Base-by-base conservation (phyloP, 2,113 vertebrate genomes). In the Datnioides undecimradiatus region DNA sequence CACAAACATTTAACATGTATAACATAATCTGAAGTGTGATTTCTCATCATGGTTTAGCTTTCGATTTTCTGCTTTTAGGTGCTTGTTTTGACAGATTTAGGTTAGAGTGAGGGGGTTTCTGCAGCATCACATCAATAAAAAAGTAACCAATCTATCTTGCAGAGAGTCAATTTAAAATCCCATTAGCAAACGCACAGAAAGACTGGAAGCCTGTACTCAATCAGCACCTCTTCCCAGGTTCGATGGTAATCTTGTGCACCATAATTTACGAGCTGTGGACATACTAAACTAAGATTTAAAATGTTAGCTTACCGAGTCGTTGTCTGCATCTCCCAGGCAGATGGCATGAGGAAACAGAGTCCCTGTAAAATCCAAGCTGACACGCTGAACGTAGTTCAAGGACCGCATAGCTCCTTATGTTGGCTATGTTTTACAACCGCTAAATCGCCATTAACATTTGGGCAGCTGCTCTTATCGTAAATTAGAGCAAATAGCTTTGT, bases 271-370 rank as follows among this genome's bases (percentile, higher is more conserved):
- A 31, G 19, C 48, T 29, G 21, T 3, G 23, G 46, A 45, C 12
- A 60, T 14, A 21, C n/a, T 0, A 31, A 29, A 0, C 11, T 9
- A 6, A 10, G 38, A 45, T 8, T 3, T 2, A 25, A 2, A 8
- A n/a, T 13, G 2, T 31, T 10, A 21, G 7, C 1, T 31, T 79
- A 99, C 98, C 89, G 94, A 84, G 80, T 99, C 97, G 73, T 99
- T 99, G 82, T 99, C 98, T 0, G 96, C 97, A 33, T 99, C 97
- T 65, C 97, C 98, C 8, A 99, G 92, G 85, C 97, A 98, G 52
- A 99, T 95, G 0, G 97, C 97, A 19, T 97, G 96, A 9, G 97
- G 97, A 77, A 99, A 98, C 52, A 99, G 94, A 34, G 96, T 97
- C 17, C 97, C 97, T 3, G 95, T 91, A 63, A 99, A 99, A 21